Base-by-base conservation (phyloP, 2,797 vertebrate species). In the Argentina silus region DNA sequence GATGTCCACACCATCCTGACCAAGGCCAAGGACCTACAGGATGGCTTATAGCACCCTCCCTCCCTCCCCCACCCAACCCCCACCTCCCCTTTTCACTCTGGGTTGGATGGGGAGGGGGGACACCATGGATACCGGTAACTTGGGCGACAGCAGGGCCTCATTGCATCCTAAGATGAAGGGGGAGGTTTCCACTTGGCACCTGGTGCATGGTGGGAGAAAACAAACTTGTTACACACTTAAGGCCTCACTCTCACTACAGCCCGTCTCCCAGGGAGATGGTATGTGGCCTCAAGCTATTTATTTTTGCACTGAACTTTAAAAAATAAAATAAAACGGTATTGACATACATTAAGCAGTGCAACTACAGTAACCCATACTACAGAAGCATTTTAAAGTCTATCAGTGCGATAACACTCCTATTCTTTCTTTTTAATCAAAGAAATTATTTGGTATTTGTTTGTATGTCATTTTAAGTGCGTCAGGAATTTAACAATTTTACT, bases 11-110 rank as follows among this genome's bases (percentile, higher is more conserved):
- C 93, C 78, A 98, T 99, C 89, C 86, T 99, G 84, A 96, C 92
- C 85, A 98, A 96, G 84, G 98, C 97, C 79, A 99, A 97, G 93
- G 96, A 98, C 7, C 95, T 99, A 74, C 97, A 96, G 82, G 96
- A 96, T 57, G 91, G 94, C 7, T 95, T 95, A 67, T 97, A 96
- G 93, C 86, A 81, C 74, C 73, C 36, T 56, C 71, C 81, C 80
- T 3, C 74, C 75, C 71, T 27, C 55, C 72, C 81, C 80, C 2
- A n/a, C 73, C 53, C 84, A 65, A 75, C 80, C 66, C 47, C 11
- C 74, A 36, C 73, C 69, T 78, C 81, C 67, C 72, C 82, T 73
- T 73, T 78, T 66, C 76, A 80, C 69, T 79, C 12, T 11, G 56
- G 43, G 45, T 72, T 55, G 73, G 67, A 73, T 48, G 74, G 75